Evolutionary conservation across 2,113 vertebrate genomes (phyloP).

Genomic region (Hepsetus odoe): DNA sequence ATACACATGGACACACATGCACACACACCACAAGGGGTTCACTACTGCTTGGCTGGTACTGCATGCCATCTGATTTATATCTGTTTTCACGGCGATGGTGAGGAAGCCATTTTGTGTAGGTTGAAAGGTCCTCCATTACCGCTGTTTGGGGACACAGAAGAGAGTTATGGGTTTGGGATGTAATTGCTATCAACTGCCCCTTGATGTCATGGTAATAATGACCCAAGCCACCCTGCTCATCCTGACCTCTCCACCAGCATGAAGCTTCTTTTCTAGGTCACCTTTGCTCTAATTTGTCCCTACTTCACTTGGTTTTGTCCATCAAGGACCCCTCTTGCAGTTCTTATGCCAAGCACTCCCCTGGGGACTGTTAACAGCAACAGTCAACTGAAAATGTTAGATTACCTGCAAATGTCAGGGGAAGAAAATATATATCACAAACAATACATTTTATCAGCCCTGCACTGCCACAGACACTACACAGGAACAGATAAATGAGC

Average conservation of each 20-base stretch:
- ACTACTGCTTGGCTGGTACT: neutral
- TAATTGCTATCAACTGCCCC: conserved; percentile 56
- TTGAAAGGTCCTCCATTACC: conserved; percentile 54
- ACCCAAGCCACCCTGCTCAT: conserved; percentile 22
- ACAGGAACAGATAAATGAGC: conserved; percentile 22
- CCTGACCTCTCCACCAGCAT: conserved; percentile 4
- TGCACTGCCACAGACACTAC: conserved; percentile 12
- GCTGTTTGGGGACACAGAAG: conserved; percentile 36
- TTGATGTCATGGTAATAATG: conserved; percentile 50
- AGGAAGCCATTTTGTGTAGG: conserved; percentile 49
- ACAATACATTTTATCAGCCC: conserved; percentile 3
- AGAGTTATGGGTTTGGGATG: conserved; percentile 50
- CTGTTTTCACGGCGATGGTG: conserved; percentile 43
- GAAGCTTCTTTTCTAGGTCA: conserved; percentile 48
- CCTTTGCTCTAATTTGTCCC: conserved; percentile 58
- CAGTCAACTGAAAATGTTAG: conserved; percentile 45
- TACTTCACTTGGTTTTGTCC: conserved; percentile 10
- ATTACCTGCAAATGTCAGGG: conserved; percentile 55
- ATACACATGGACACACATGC: conserved; percentile 27
- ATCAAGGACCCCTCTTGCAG: conserved; percentile 20
- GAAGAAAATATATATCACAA: conserved; percentile 38
- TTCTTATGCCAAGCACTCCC: conserved; percentile 29
- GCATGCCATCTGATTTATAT: conserved; percentile 52
- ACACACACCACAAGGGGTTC: neutral
- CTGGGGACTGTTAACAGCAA: conserved; percentile 42